Evolutionary conservation across 2,113 vertebrate species (phyloP), one percentile per base, ranked within the genome.

Genomic region (Saiga tatarica): DNA sequence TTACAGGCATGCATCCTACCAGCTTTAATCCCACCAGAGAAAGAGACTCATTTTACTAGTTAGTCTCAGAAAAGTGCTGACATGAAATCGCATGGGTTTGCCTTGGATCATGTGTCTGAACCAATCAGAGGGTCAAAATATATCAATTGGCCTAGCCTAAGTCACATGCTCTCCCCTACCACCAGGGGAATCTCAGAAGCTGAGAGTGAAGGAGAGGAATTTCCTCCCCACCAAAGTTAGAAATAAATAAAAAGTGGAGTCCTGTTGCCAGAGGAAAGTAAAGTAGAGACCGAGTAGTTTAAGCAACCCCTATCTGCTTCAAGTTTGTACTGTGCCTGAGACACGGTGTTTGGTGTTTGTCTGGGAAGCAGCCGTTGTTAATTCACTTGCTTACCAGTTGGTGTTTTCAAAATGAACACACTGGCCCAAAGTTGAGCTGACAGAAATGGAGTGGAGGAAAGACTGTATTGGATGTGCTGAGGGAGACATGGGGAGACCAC

Each of bases 351-450:
- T 53, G 39, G 59, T 28, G 19, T 55, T 59, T 76, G 47, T 71
- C 90, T 94, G 2, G 59, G 12, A n/a, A 64, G 52, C n/a, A 33
- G 14, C 33, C 53, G 17, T 57, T 15, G 15, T 57, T 33, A 17
- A 57, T 64, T 88, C 26, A 45, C 45, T 87, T 83, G 30, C 57
- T 90, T 57, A 71, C 74, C 9, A 30, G 59, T 52, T 89, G 17
- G 2, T 52, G 39, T 92, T 74, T 85, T 52, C 67, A 89, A 86
- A 84, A 89, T 42, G 60, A 85, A 64, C n/a, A 55, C 76, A 16
- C 7, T 57, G 59, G 57, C 60, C 85, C 45, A 25, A 88, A 78
- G 52, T 15, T 82, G 45, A 89, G 59, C 45, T 30, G 36, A 45
- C 8, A 71, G 50, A 84, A 79, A 85, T 28, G n/a, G 42, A 30